Conservation (phyloP, 2,113 vertebrate genomes). For the Alexandromys fortis region DNA sequence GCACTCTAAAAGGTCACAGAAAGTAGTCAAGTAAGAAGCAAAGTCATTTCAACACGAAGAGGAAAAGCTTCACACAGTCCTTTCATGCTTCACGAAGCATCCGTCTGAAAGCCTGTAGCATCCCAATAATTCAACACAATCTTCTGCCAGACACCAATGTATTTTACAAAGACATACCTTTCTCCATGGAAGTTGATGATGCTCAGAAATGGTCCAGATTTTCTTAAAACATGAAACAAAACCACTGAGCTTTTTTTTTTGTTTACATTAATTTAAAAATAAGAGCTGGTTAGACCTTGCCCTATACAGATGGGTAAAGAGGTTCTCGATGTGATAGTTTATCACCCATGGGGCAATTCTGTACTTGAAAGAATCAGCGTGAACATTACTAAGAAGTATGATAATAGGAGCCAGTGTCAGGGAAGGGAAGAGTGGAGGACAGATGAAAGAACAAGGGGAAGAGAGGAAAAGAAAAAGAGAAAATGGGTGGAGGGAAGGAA, state of each 20-base stretch:
- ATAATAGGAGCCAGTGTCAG: background rate
- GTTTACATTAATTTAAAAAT: constrained; percentile 51
- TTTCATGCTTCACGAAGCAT: constrained; percentile 75
- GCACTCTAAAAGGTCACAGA: constrained; percentile 77
- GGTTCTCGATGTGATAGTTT: background rate
- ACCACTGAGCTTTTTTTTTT: background rate
- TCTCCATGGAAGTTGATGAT: background rate
- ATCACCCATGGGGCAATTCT: background rate
- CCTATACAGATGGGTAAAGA: background rate
- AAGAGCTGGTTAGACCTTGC: background rate
- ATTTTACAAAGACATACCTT: constrained; percentile 35
- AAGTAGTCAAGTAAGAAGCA: constrained; percentile 81
- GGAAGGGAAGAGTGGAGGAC: background rate
- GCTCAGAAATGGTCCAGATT: constrained; percentile 30
- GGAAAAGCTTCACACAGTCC: constrained; percentile 21
- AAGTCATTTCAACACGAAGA: constrained; percentile 79
- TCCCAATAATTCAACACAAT: constrained; percentile 64
- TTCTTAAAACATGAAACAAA: constrained; percentile 42
- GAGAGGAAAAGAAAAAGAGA: no score
- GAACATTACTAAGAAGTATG: background rate
- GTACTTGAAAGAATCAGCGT: background rate
- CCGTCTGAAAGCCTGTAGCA: constrained; percentile 37
- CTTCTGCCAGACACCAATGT: constrained; percentile 15
- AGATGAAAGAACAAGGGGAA: background rate
- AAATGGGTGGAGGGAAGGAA: background rate